Base-by-base conservation (phyloP, 2,797 vertebrate genomes). In the Etheostoma perlongum region DNA sequence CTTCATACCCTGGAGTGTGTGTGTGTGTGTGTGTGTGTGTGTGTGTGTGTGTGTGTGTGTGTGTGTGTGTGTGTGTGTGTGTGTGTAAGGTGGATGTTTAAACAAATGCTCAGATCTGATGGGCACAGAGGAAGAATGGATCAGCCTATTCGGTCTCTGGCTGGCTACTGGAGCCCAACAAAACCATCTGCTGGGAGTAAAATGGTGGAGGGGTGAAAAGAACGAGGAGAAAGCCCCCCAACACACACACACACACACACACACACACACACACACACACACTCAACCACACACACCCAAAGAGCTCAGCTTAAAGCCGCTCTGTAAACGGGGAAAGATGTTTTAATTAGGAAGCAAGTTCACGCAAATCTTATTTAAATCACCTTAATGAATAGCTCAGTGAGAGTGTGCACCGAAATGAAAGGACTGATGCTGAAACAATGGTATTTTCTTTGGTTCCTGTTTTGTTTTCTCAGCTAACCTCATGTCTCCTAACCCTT, bases 331-430 rank as follows among this genome's bases (percentile, higher is more conserved):
- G 97, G 95, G 94, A 96, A 97, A 97, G 96, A 99, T 97, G 97
- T 97, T 98, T 99, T 99, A 98, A 98, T 99, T 98, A 99, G 95
- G 95, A 96, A 95, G 96, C 95, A 96, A 95, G 96, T 96, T 97
- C 96, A 96, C 94, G 96, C 92, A 95, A 95, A 94, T 96, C 96
- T 96, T 96, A 97, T 97, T 98, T 96, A 96, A 98, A 97, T 96
- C 95, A 95, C 96, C 97, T 95, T 96, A 86, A 90, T 89, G 84
- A 89, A 85, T 59, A 63, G 73, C 79, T 81, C 25, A 53, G 74
- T 68, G 80, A 46, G 66, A 82, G 73, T 18, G 72, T 30, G 54
- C 93, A 90, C 95, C 93, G 93, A 94, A 94, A 75, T 44, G 15
- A 74, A 72, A 76, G 74, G 25, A 62, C 64, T 5, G 67, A 55